Evolutionary conservation across 2,113 vertebrate species (phyloP).

Genomic region (Benitochromis conjunctus): DNA sequence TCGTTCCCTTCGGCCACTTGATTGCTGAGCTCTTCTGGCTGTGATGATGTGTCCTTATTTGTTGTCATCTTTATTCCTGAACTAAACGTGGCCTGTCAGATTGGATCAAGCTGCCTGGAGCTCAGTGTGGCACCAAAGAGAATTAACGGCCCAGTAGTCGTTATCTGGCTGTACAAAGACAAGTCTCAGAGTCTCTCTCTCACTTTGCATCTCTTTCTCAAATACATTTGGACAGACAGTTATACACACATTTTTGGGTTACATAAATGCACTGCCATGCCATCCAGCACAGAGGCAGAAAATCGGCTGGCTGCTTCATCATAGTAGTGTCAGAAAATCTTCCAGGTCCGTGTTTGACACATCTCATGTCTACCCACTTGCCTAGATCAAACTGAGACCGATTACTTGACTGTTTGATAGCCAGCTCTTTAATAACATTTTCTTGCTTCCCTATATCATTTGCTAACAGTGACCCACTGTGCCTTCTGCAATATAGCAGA

Average conservation of each 20-base stretch:
- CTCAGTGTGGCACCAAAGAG: slow-evolving; percentile 25
- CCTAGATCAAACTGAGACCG: background rate
- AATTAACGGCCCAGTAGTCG: slow-evolving; percentile 36
- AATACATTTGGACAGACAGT: slow-evolving; percentile 1
- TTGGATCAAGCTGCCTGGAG: slow-evolving; percentile 18
- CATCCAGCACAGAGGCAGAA: background rate
- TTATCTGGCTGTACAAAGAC: slow-evolving; percentile 43
- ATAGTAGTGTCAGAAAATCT: slow-evolving; percentile 17
- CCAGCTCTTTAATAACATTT: background rate
- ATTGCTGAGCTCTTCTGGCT: background rate
- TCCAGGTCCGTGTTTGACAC: background rate
- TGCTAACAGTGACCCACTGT: background rate
- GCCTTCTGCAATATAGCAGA: background rate
- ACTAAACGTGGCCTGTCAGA: slow-evolving; percentile 28
- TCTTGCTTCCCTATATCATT: background rate
- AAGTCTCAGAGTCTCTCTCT: slow-evolving; percentile 5
- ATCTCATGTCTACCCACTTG: background rate
- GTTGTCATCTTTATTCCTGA: slow-evolving; percentile 32
- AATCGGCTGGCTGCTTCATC: background rate
- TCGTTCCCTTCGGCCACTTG: background rate
- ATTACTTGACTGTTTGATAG: slow-evolving; percentile 1
- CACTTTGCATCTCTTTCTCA: slow-evolving; percentile 3
- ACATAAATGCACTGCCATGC: background rate
- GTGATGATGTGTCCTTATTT: background rate
- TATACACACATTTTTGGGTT: background rate